Base-by-base conservation (phyloP, 1,140 invertebrate species). In the Zaprionus nigranus region DNA sequence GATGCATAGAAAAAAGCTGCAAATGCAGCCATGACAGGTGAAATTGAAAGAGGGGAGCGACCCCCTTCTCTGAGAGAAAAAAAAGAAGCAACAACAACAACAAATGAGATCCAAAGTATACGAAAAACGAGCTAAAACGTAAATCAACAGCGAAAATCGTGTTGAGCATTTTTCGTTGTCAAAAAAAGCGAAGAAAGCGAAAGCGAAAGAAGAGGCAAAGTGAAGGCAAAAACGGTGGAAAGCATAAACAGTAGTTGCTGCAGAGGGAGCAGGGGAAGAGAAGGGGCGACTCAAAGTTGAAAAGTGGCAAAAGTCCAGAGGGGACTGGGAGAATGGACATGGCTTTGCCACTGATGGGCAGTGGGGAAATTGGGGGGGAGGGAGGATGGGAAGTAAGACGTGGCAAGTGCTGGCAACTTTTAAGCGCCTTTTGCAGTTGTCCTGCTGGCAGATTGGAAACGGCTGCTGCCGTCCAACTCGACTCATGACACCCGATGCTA, bases 51-150 rank as follows among this genome's bases (percentile, higher is more conserved):
- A 86, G 46, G 22, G 60, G 43, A 46, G 40, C n/a, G n/a, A 46
- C 13, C 15, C 15, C 38, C 5, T 5, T 6, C 38, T 6, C 2
- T 11, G 2, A 46, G n/a, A 20, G 38, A 1, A 40, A 17, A 46
- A 57, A 75, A 17, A 57, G 51, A 54, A 20, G 46, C 40, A 62
- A 62, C 40, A 43, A 43, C 40, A 43, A 11, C 40, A 46, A n/a
- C 40, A 69, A 75, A 49, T 58, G 51, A 67, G 59, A 13, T 40
- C 78, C 73, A 77, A 81, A 79, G 78, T 84, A 80, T 65, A 84
- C 71, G 85, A 71, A 85, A 90, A 90, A 90, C 85, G 85, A 90
- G 84, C 81, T 85, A 90, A 90, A 90, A 90, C 86, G 85, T 90
- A 90, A 90, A 90, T 90, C 85, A 90, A 90, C 85, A 88, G 78